A percentile compares a stretch with the other conserved stretches of the same genome.
These are phyloP conservation scores for Macrochelys suwanniensis DNA, from an alignment of 2,797 vertebrate genomes.

Conservation along the genomic window DNA sequence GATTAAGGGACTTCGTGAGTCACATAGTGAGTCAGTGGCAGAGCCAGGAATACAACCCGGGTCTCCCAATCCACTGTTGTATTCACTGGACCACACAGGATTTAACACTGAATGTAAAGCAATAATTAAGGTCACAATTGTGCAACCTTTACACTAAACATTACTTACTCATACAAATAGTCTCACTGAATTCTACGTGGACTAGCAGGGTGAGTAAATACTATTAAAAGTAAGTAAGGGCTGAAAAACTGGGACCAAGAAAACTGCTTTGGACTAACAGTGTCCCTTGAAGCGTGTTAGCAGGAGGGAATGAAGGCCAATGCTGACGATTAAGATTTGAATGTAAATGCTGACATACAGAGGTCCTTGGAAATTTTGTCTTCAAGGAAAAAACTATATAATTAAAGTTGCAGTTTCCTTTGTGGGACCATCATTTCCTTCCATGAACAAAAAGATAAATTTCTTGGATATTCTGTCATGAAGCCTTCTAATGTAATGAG, in stretches of 20 bases:
- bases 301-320: slow-evolving; percentile 3
- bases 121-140: slow-evolving; percentile 17
- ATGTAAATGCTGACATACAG: slow-evolving; percentile 65
- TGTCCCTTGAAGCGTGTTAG: slow-evolving; percentile 21
- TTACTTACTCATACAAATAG: slow-evolving; percentile 1
- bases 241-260: not conserved
- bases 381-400: slow-evolving; percentile 74
- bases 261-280: slow-evolving; percentile 9
- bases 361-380: slow-evolving; percentile 73
- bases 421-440: slow-evolving; percentile 66
- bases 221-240: not conserved
- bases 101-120: slow-evolving; percentile 61
- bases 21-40: not conserved
- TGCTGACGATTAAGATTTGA: slow-evolving; percentile 67
- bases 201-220: not conserved
- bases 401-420: slow-evolving; percentile 74
- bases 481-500: slow-evolving; percentile 72
- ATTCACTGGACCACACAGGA: slow-evolving; percentile 28
- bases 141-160: not conserved
- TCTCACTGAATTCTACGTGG: not conserved
- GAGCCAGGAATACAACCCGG: slow-evolving; percentile 26
- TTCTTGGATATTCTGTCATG: slow-evolving; percentile 74
- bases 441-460: slow-evolving; percentile 68
- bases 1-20: slow-evolving; percentile 47
- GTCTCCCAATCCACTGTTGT: not conserved